Percentiles rank a stretch among this genome's conserved stretches.
Evolutionary conservation across 53 echinoderm and acorn worm genomes (phyloP).

Genomic region (Astropecten irregularis): DNA sequence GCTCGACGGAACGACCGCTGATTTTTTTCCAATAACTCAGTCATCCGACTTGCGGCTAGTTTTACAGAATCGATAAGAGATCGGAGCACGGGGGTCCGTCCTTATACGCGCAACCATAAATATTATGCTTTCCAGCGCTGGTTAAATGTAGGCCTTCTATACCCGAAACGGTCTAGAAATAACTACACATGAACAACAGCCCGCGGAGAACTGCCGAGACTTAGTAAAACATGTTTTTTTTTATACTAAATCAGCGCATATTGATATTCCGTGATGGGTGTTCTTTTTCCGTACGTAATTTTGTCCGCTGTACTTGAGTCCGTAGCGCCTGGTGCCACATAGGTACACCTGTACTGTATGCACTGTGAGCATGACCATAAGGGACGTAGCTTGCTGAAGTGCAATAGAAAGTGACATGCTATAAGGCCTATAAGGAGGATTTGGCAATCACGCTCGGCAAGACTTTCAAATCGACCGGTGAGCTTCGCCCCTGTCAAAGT

Average conservation of each 20-base stretch:
- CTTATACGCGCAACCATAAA: background rate
- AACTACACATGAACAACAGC: background rate
- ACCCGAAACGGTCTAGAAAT: background rate
- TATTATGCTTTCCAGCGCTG: constrained; percentile 16
- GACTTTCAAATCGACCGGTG: constrained; percentile 18
- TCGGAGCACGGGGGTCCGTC: background rate
- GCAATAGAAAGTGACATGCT: constrained; percentile 11
- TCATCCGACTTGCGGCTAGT: too few relatives aligned
- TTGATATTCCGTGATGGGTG: background rate
- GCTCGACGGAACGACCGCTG: too few relatives aligned
- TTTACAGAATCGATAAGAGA: too few relatives aligned
- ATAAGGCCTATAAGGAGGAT: background rate
- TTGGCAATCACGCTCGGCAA: constrained; percentile 6
- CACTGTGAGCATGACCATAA: background rate
- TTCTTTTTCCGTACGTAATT: background rate
- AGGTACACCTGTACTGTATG: background rate
- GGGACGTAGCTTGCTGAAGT: background rate
- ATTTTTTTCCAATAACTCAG: too few relatives aligned
- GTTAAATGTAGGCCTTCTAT: constrained; percentile 20
- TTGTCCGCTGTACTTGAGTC: background rate
- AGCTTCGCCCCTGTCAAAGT: constrained; percentile 5
- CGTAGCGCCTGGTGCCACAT: background rate
- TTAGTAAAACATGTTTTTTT: background rate
- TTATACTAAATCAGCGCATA: too few relatives aligned
- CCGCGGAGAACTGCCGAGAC: background rate